These are phyloP conservation scores for Copidosoma floridanum DNA, from an alignment of 1,140 invertebrate species.

Conservation along the genomic window DNA sequence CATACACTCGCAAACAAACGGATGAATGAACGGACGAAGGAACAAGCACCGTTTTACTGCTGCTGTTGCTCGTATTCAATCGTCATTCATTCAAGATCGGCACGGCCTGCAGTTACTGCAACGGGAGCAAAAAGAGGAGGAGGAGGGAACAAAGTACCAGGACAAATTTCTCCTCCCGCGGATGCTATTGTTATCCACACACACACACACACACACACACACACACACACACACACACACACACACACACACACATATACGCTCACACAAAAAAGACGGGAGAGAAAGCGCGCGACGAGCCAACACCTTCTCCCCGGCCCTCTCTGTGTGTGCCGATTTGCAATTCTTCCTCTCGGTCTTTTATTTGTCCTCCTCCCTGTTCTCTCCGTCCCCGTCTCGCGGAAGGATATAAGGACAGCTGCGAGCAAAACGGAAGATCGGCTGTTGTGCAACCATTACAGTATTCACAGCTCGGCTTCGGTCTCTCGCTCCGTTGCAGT, in stretches of 20 bases:
- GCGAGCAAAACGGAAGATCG: too few species aligned
- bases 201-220: too few species aligned
- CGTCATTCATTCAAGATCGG: constrained; percentile 9
- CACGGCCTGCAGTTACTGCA: background rate
- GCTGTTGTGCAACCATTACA: too few species aligned
- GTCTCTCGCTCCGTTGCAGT: too few species aligned
- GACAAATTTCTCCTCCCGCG: constrained; percentile 22
- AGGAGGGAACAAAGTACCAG: constrained; percentile 17
- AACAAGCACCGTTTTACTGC: too few species aligned
- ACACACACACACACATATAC: too few species aligned
- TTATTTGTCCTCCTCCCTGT: background rate
- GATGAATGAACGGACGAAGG: too few species aligned
- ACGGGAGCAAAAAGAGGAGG: background rate
- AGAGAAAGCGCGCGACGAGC: constrained; percentile 3
- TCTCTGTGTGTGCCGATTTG: too few species aligned
- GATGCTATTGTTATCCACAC: constrained; percentile 8
- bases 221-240: too few species aligned
- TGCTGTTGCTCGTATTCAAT: constrained; percentile 15
- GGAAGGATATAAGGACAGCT: background rate
- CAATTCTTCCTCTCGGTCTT: background rate
- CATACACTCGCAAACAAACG: background rate
- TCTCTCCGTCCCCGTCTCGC: background rate
- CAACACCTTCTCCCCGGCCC: constrained; percentile 16
- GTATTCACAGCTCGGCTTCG: too few species aligned
- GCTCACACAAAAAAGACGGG: background rate